Evolutionary conservation across 2,113 vertebrate species (phyloP).

Genomic region (Planiliza haematocheilus): DNA sequence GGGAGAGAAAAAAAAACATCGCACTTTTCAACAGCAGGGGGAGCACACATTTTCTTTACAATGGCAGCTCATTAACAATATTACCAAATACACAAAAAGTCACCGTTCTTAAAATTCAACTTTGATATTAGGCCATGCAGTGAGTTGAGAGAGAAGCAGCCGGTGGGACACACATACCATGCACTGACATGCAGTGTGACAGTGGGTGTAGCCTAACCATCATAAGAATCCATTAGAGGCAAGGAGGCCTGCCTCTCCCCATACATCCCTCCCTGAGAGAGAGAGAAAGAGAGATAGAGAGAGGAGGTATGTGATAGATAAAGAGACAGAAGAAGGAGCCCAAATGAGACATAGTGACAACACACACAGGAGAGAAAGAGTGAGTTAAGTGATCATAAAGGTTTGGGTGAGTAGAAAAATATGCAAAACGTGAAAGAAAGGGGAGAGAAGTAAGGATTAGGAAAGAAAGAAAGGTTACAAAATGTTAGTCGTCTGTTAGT

Average conservation of each 20-base stretch:
- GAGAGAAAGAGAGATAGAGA: conserved; percentile 31
- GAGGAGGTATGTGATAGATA: conserved; percentile 19
- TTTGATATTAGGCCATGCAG: conserved; percentile 67
- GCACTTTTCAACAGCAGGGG: conserved; percentile 59
- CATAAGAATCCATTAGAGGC: conserved; percentile 85
- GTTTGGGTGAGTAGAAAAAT: not conserved
- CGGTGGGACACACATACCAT: conserved; percentile 83
- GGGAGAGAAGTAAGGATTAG: conserved; percentile 16
- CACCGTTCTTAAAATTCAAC: conserved; percentile 23
- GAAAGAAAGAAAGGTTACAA: conserved; percentile 34
- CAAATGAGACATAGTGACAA: conserved; percentile 14
- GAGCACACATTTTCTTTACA: conserved; percentile 29
- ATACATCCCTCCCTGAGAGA: conserved; percentile 83
- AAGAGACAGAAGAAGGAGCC: conserved; percentile 19
- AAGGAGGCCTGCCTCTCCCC: conserved; percentile 82
- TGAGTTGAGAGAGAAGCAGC: conserved; percentile 63
- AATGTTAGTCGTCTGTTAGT: conserved; percentile 53
- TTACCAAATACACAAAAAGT: conserved; percentile 12
- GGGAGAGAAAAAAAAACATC: conserved; percentile 5
- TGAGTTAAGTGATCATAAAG: not conserved
- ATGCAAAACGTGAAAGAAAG: not conserved
- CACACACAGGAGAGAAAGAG: not conserved
- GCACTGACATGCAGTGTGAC: conserved; percentile 85
- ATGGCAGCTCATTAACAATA: conserved; percentile 51
- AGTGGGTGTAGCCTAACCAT: conserved; percentile 85